phyloP scores from a whole-genome alignment of 2,113 vertebrate species.

The Pseudopodoces humilis region DNA sequence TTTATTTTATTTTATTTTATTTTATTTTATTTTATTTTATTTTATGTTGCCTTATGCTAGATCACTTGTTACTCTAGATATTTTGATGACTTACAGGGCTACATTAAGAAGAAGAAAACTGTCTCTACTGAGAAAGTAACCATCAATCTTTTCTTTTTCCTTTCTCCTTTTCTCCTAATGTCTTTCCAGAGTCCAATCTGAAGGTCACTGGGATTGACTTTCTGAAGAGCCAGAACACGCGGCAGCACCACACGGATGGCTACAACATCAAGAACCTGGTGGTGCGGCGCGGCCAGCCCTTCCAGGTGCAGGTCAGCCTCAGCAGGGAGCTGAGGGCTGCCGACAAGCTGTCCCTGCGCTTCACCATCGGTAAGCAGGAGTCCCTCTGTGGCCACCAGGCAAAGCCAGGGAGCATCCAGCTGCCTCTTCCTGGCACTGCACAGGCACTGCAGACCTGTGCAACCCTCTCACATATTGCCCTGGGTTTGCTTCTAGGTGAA shows the following conservation, averaged over 20 bases:
- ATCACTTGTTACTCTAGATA: background rate
- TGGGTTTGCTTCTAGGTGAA: slow-evolving; percentile 10
- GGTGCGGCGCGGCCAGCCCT: slow-evolving; percentile 54
- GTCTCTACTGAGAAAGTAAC: background rate
- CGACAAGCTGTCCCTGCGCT: background rate
- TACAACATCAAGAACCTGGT: slow-evolving; percentile 39
- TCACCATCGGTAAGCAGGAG: slow-evolving; percentile 2
- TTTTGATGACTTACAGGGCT: background rate
- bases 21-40: background rate
- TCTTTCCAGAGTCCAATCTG: background rate
- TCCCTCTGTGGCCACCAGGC: accelerated
- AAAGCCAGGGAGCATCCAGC: background rate
- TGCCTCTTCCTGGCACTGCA: background rate
- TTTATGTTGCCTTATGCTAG: background rate
- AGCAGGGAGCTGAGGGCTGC: background rate
- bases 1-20: background rate
- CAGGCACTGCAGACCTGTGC: accelerated
- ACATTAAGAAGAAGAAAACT: background rate
- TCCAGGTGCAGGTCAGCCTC: slow-evolving; percentile 21
- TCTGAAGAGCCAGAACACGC: slow-evolving; percentile 20
- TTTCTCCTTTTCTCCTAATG: background rate
- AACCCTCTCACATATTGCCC: background rate
- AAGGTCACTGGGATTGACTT: slow-evolving; percentile 19
- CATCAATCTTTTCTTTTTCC: background rate
- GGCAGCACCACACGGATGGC: slow-evolving; percentile 6